Percentiles rank a stretch among this genome's conserved stretches.
Evolutionary conservation across 2,888 invertebrate genomes (phyloP).

Genomic region (Standfussiana lucernea): DNA sequence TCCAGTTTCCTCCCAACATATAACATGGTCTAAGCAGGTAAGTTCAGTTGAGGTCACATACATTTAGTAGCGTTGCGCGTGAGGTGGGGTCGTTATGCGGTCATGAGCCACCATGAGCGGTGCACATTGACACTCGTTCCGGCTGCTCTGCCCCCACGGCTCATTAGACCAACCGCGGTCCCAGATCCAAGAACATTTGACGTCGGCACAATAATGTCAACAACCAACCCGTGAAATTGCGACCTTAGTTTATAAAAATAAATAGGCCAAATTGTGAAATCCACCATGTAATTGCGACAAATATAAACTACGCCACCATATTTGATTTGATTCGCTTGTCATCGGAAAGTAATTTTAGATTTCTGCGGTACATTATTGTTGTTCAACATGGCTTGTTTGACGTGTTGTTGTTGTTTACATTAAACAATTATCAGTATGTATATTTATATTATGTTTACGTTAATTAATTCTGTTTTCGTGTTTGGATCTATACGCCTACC

Average conservation of each 20-base stretch:
- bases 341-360: slow-evolving; percentile 41
- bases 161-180: slow-evolving; percentile 71
- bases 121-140: slow-evolving; percentile 64
- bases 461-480: slow-evolving; percentile 18
- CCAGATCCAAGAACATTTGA: slow-evolving; percentile 66
- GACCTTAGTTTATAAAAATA: slow-evolving; percentile 62
- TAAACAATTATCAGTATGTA: slow-evolving; percentile 6
- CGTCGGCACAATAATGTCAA: slow-evolving; percentile 60
- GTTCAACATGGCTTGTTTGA: slow-evolving; percentile 24
- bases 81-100: slow-evolving; percentile 61
- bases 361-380: slow-evolving; percentile 11
- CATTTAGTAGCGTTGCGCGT: slow-evolving; percentile 45
- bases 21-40: slow-evolving; percentile 35
- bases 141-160: slow-evolving; percentile 62
- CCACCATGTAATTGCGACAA: slow-evolving; percentile 58
- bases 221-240: slow-evolving; percentile 63
- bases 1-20: slow-evolving; percentile 3
- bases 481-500: slow-evolving; percentile 2
- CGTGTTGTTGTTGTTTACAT: slow-evolving; percentile 1
- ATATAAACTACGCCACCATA: slow-evolving; percentile 49
- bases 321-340: slow-evolving; percentile 44
- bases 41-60: slow-evolving; percentile 51
- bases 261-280: slow-evolving; percentile 59
- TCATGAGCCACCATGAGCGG: slow-evolving; percentile 54
- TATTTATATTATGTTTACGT: slow-evolving; percentile 7